These are phyloP conservation scores for Xenops minutus DNA, from an alignment of 2,797 vertebrate genomes.

Conservation along the genomic window DNA sequence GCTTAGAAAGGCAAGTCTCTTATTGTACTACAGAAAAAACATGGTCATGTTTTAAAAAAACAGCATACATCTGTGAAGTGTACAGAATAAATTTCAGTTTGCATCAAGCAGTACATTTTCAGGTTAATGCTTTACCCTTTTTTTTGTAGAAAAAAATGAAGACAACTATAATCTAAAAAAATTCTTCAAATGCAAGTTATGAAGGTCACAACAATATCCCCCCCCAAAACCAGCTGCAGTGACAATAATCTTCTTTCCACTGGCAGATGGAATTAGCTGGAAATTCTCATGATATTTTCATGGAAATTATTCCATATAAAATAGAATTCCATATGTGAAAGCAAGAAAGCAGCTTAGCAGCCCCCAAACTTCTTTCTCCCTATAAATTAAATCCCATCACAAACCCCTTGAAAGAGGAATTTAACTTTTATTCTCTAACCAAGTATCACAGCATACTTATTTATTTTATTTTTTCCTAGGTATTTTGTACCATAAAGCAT, in stretches of 20 bases:
- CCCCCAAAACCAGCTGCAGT: not conserved
- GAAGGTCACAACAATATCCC: not conserved
- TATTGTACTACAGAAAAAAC: not conserved
- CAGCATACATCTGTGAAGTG: not conserved
- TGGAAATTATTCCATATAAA: not conserved
- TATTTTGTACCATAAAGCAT: not conserved
- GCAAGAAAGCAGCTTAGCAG: not conserved
- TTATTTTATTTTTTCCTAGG: not conserved
- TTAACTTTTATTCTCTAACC: not conserved
- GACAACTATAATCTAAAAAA: not conserved
- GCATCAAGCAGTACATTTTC: not conserved
- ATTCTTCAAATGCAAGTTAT: not conserved
- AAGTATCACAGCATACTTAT: not conserved
- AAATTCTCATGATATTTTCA: not conserved
- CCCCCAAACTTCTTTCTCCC: not conserved
- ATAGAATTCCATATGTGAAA: not conserved
- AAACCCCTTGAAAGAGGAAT: not conserved
- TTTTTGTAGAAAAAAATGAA: not conserved
- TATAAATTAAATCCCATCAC: not conserved
- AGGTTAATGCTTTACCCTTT: not conserved
- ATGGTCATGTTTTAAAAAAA: not conserved
- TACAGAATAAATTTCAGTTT: not conserved
- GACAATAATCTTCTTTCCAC: not conserved
- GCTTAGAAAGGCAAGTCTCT: not conserved
- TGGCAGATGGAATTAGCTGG: not conserved